These are phyloP conservation scores for Neogale vison DNA, from an alignment of 2,113 vertebrate genomes.

Conservation along the genomic window DNA sequence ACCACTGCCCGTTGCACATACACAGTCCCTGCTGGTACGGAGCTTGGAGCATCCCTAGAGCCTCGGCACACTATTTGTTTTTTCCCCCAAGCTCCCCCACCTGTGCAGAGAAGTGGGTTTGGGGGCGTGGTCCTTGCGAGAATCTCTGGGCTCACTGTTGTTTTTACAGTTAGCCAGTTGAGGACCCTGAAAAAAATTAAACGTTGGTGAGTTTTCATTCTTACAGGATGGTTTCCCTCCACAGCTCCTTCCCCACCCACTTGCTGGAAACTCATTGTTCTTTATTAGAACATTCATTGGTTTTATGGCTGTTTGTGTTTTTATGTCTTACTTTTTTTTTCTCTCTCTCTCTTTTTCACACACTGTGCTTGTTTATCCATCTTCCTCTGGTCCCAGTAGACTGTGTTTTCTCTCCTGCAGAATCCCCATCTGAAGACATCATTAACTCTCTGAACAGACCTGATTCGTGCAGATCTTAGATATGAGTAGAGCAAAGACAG, in stretches of 20 bases:
- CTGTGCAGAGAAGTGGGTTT: not conserved
- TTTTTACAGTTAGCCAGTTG: not conserved
- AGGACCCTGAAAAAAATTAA: not conserved
- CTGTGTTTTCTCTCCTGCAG: not conserved
- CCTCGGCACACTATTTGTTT: accelerated
- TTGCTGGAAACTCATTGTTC: constrained; percentile 5
- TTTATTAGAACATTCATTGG: not conserved
- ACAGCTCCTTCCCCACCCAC: not conserved
- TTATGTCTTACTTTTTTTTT: not conserved
- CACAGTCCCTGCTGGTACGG: not conserved
- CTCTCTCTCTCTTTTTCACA: not conserved
- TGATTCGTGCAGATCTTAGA: not conserved
- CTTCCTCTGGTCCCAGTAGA: not conserved
- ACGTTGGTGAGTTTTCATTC: not conserved
- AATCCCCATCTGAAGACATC: not conserved
- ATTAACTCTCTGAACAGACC: not conserved
- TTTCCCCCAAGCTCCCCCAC: not conserved
- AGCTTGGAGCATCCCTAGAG: not conserved
- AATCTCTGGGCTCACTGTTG: not conserved
- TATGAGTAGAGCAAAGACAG: not conserved
- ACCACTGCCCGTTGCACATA: not conserved
- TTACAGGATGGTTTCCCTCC: not conserved
- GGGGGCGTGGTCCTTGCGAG: not conserved
- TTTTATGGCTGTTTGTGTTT: not conserved
- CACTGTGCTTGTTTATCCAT: not conserved